phyloP scores from a whole-genome alignment of 2,113 vertebrate genomes.

The Podarcis cretensis region DNA sequence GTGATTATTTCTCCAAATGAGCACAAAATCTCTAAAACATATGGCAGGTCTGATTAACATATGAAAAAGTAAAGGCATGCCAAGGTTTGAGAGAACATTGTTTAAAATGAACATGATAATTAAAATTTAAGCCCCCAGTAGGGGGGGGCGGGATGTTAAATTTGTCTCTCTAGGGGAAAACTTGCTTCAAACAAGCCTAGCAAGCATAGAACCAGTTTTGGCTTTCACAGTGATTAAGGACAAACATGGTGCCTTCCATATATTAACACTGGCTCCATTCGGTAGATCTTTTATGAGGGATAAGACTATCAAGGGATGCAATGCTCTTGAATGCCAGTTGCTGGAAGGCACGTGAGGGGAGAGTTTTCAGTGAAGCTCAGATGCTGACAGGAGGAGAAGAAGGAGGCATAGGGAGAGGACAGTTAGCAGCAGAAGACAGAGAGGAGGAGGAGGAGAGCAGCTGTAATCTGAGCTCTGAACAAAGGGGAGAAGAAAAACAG shows the following conservation, averaged over 20 bases:
- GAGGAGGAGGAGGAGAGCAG: too few relatives aligned
- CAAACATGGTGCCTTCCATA: background rate
- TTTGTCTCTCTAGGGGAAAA: background rate
- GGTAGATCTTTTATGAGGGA: background rate
- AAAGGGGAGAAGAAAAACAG: too few relatives aligned
- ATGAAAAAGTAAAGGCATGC: slow-evolving; percentile 49
- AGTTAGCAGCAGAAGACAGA: too few relatives aligned
- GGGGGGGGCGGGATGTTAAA: background rate
- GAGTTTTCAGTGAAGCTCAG: too few relatives aligned
- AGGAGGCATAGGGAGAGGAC: too few relatives aligned
- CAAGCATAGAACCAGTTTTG: background rate
- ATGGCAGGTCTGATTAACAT: slow-evolving; percentile 58
- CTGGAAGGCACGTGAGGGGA: too few relatives aligned
- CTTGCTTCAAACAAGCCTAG: background rate
- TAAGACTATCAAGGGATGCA: too few relatives aligned
- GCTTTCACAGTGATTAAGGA: slow-evolving; percentile 12
- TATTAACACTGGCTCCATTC: too few relatives aligned
- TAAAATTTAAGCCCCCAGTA: slow-evolving; percentile 23
- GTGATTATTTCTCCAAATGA: slow-evolving; percentile 61
- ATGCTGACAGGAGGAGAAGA: too few relatives aligned
- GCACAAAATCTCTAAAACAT: slow-evolving; percentile 60
- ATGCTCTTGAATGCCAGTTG: too few relatives aligned
- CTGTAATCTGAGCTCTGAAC: too few relatives aligned
- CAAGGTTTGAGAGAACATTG: slow-evolving; percentile 48
- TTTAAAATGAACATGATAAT: slow-evolving; percentile 38